Base-by-base conservation (phyloP, 2,113 vertebrate genomes). In the Equus przewalskii region DNA sequence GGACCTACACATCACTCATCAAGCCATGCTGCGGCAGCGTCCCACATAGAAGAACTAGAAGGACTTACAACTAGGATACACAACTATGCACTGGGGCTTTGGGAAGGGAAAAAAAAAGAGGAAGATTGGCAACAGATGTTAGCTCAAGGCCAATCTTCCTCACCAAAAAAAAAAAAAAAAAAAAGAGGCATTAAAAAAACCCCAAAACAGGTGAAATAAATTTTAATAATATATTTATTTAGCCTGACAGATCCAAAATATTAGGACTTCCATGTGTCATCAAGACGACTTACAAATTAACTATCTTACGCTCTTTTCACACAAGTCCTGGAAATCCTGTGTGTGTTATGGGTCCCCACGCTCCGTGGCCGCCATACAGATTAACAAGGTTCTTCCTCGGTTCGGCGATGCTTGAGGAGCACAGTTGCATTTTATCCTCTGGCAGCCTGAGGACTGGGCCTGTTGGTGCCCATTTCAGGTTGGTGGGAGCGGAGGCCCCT, bases 401-500 rank as follows among this genome's bases (percentile, higher is more conserved):
- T 44, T 44, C 65, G 13, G 2, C 0, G 4, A 26, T 6, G 26
- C 18, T 78, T 49, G 13, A 5, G 6, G 8, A 28, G 36, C 4
- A 5, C 51, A 5, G 5, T 36, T 0, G 8, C 2, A 3, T 46
- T 41, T 76, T 60, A 21, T 7, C 16, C 60, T 58, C 28, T 24
- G 51, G 30, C 62, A 33, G 80, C 62, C 62, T 81, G 41, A 3
- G 4, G 46, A 24, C 4, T 2, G 19, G 79, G 79, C 14, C 33
- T n/a, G 7, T 6, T 3, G 9, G 18, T 1, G 46, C 26, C 44
- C 0, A 0, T 69, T 87, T 79, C 41, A 0, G 36, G 24, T 16
- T 21, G 44, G 51, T 28, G 73, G 49, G 24, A 62, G 15, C 1
- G 1, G 83, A n/a, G 30, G 75, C 54, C 72, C 62, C 4, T 0